These are phyloP conservation scores for Aspidoscelis tigris DNA, from an alignment of 2,113 vertebrate genomes.

Conservation along the genomic window DNA sequence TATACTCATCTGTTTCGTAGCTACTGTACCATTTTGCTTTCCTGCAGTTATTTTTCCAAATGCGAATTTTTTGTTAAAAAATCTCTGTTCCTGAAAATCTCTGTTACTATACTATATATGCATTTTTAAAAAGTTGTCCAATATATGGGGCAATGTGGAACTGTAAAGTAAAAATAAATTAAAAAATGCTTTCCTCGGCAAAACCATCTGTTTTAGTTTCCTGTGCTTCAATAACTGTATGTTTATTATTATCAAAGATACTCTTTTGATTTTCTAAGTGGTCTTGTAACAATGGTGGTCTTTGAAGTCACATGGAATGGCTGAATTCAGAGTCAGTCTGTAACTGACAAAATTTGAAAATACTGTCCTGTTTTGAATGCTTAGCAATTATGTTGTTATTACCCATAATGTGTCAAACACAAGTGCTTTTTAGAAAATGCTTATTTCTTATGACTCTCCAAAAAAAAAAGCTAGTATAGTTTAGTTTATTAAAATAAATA, in stretches of 20 bases:
- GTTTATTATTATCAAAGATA: constrained; percentile 83
- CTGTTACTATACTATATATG: constrained; percentile 65
- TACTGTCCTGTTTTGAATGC: constrained; percentile 68
- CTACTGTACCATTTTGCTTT: constrained; percentile 22
- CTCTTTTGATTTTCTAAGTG: constrained; percentile 76
- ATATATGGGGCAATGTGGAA: constrained; percentile 75
- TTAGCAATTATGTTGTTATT: constrained; percentile 39
- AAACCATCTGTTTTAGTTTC: constrained; percentile 88
- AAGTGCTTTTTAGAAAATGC: not conserved
- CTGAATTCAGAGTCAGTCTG: constrained; percentile 79
- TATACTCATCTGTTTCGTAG: constrained; percentile 35
- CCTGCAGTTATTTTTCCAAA: constrained; percentile 31
- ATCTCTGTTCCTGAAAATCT: constrained; percentile 55
- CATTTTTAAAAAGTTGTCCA: constrained; percentile 74
- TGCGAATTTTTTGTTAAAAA: constrained; percentile 15
- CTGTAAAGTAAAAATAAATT: constrained; percentile 75
- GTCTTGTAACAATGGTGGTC: constrained; percentile 86
- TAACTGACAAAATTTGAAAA: constrained; percentile 69
- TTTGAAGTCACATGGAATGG: constrained; percentile 81
- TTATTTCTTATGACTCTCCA: constrained; percentile 5
- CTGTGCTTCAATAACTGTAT: constrained; percentile 83
- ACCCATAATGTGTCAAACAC: constrained; percentile 38
- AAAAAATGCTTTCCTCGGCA: constrained; percentile 86
- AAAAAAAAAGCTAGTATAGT: not conserved
- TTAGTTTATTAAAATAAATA: too few relatives aligned